Evolutionary conservation across 64 coral and sea anemone species (phyloP).

Genomic region (Dendronephthya gigantea): DNA sequence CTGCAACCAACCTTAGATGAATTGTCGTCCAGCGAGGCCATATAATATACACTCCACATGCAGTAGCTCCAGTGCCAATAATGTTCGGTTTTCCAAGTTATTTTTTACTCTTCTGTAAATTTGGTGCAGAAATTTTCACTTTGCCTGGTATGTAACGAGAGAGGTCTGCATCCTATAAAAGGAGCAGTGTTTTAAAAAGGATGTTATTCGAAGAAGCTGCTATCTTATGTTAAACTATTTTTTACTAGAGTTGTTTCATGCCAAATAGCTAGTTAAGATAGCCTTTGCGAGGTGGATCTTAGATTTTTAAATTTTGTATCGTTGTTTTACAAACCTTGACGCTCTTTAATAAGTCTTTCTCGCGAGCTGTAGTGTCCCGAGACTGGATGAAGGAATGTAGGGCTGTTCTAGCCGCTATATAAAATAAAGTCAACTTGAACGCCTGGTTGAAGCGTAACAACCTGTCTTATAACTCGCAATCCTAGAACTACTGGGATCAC

Average conservation of each 20-base stretch:
- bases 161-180: slow-evolving; percentile 67
- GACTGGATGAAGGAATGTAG: slow-evolving; percentile 62
- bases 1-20: too few species aligned
- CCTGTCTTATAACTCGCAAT: too few species aligned
- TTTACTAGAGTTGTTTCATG: too few species aligned
- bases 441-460: too few species aligned
- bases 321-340: slow-evolving; percentile 57
- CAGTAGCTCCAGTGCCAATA: too few species aligned
- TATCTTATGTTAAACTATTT: too few species aligned
- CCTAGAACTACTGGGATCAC: too few species aligned
- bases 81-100: background rate
- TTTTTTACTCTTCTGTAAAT: slow-evolving; percentile 70
- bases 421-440: background rate
- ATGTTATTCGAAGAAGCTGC: background rate
- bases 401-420: slow-evolving; percentile 71
- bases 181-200: background rate
- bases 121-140: slow-evolving; percentile 95
- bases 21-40: too few species aligned
- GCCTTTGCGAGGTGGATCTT: background rate
- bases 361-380: slow-evolving; percentile 58
- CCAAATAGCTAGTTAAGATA: too few species aligned
- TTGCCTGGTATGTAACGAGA: slow-evolving; percentile 91
- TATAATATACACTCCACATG: too few species aligned
- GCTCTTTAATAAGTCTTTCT: slow-evolving; percentile 89
- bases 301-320: background rate